phyloP scores from a whole-genome alignment of 2,888 invertebrate species.

The Lithophane socia region DNA sequence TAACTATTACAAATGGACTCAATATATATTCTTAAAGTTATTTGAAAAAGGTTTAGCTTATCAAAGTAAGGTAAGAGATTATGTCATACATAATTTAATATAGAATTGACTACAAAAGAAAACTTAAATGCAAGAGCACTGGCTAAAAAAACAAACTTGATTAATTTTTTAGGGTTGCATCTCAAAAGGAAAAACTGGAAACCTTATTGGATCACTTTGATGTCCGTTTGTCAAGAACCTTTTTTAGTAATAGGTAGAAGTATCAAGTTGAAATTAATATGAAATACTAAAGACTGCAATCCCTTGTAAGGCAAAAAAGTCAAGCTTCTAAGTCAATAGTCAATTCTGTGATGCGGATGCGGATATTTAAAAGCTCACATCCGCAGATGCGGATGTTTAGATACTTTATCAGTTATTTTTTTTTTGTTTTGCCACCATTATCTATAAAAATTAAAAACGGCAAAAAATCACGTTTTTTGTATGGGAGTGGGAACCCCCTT shows the following conservation, averaged over 20 bases:
- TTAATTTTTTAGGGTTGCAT: neutral
- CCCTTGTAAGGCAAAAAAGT: neutral
- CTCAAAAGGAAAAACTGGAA: neutral
- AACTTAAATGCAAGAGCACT: neutral
- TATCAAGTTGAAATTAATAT: neutral
- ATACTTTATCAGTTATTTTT: too few relatives aligned
- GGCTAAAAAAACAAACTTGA: neutral
- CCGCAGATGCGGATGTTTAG: too few relatives aligned
- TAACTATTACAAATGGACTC: constrained; percentile 98
- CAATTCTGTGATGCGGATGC: neutral
- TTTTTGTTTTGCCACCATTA: too few relatives aligned
- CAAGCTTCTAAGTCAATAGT: neutral
- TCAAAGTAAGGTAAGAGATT: constrained; percentile 93
- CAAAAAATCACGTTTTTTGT: too few relatives aligned
- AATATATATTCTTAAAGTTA: constrained; percentile 97
- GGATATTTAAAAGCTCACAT: too few relatives aligned
- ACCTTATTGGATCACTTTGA: neutral
- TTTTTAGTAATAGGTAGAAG: neutral
- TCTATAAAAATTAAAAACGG: too few relatives aligned
- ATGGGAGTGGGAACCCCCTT: too few relatives aligned
- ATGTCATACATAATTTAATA: neutral
- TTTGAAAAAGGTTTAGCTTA: constrained; percentile 96
- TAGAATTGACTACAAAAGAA: neutral
- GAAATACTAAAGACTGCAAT: too few relatives aligned
- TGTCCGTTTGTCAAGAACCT: neutral